phyloP scores from a whole-genome alignment of 2,113 vertebrate genomes.

The Corythaeola cristata region DNA sequence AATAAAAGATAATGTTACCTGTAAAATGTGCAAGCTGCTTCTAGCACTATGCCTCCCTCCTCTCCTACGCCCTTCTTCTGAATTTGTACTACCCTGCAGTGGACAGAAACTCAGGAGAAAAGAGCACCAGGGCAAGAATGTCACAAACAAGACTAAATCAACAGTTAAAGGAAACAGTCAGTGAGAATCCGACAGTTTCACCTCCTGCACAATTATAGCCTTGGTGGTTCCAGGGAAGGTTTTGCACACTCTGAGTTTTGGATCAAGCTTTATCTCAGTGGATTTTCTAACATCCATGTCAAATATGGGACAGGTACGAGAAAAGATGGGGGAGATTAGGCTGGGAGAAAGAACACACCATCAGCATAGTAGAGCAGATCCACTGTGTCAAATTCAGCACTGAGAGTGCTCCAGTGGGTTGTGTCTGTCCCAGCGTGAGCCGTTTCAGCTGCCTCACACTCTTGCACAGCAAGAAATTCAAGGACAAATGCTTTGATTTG shows the following conservation, averaged over 20 bases:
- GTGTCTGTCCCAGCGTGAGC: neutral
- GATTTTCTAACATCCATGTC: neutral
- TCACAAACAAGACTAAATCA: neutral
- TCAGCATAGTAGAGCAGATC: neutral
- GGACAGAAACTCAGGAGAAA: neutral
- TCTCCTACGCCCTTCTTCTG: neutral
- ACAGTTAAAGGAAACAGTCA: neutral
- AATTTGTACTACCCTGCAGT: neutral
- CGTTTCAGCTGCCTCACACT: neutral
- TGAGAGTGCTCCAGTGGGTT: neutral
- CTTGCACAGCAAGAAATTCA: neutral
- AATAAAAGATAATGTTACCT: constrained; percentile 83
- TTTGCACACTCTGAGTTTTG: neutral
- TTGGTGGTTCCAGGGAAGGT: neutral
- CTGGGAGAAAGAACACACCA: neutral
- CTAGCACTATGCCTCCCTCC: neutral
- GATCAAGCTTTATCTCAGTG: neutral
- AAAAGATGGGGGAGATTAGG: neutral
- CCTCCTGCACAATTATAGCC: neutral
- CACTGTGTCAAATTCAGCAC: neutral
- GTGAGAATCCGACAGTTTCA: neutral
- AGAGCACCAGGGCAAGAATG: neutral
- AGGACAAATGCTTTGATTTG: constrained; percentile 3
- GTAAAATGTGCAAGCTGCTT: constrained; percentile 79
- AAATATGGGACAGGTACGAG: neutral